Evolutionary conservation across 2,113 vertebrate species (phyloP).

Genomic region (Ovis canadensis): DNA sequence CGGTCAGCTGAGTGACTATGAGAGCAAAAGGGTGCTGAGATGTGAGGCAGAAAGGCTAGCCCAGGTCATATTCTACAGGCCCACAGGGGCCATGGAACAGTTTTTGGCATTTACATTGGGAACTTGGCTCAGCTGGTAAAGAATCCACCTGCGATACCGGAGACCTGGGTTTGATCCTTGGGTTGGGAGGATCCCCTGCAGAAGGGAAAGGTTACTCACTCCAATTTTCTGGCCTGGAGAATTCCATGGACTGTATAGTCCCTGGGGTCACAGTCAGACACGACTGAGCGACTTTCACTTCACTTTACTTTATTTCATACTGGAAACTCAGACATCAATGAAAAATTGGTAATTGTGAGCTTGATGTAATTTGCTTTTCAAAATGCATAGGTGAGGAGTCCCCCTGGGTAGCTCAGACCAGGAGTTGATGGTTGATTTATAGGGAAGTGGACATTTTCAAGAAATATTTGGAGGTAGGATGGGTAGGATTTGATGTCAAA

Average conservation of each 20-base stretch:
- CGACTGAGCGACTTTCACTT: fast-evolving
- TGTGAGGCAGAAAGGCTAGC: background rate
- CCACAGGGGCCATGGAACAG: too few species aligned
- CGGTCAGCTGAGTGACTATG: background rate
- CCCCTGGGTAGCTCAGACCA: background rate
- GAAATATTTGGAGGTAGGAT: background rate
- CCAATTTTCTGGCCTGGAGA: background rate
- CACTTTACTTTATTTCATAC: background rate
- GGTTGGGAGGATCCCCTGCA: background rate
- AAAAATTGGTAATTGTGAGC: background rate
- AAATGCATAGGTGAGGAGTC: background rate
- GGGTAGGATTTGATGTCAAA: background rate
- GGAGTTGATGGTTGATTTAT: background rate
- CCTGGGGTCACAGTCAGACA: background rate
- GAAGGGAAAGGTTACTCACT: background rate
- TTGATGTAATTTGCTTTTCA: background rate
- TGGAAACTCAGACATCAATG: background rate
- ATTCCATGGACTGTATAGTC: background rate
- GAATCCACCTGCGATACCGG: background rate
- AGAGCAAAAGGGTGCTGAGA: background rate
- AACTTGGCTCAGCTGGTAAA: background rate
- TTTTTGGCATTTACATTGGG: background rate
- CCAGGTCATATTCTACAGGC: background rate
- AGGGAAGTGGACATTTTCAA: background rate
- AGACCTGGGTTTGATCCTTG: background rate